Evolutionary conservation across 1,140 invertebrate genomes (phyloP).

Genomic region (Yoshiicerus persimilis): DNA sequence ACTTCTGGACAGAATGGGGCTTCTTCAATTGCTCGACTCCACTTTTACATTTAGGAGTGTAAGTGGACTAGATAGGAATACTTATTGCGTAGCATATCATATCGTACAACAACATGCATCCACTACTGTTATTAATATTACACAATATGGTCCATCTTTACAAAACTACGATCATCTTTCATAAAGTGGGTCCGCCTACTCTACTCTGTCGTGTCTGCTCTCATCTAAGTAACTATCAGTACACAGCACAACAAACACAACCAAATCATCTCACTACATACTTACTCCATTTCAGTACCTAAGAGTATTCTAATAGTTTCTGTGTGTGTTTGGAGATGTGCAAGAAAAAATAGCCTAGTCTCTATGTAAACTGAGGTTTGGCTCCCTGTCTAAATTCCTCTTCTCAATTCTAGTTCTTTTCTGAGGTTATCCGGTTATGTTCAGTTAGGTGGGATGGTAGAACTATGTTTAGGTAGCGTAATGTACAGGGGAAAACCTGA

Average conservation of each 20-base stretch:
- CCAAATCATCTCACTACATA: too few relatives aligned
- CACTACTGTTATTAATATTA: background rate
- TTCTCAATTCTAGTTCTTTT: background rate
- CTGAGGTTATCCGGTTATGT: background rate
- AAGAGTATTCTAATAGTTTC: too few relatives aligned
- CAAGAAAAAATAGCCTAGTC: background rate
- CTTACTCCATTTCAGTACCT: too few relatives aligned
- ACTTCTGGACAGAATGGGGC: background rate
- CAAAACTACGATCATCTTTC: constrained; percentile 25
- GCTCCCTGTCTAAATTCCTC: background rate
- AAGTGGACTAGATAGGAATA: background rate
- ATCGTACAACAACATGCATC: background rate
- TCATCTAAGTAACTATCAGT: background rate
- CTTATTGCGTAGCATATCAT: background rate
- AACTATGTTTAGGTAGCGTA: constrained; percentile 19
- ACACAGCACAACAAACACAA: background rate
- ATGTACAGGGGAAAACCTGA: constrained; percentile 13
- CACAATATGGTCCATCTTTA: background rate
- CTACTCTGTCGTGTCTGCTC: background rate
- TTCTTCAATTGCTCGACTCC: background rate
- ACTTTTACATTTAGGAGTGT: background rate
- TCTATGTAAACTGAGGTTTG: background rate
- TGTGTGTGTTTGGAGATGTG: too few relatives aligned
- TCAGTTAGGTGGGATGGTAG: constrained; percentile 23
- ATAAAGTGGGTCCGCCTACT: constrained; percentile 19